Conservation (phyloP, 2,888 invertebrate genomes). For the Cenopis cana region DNA sequence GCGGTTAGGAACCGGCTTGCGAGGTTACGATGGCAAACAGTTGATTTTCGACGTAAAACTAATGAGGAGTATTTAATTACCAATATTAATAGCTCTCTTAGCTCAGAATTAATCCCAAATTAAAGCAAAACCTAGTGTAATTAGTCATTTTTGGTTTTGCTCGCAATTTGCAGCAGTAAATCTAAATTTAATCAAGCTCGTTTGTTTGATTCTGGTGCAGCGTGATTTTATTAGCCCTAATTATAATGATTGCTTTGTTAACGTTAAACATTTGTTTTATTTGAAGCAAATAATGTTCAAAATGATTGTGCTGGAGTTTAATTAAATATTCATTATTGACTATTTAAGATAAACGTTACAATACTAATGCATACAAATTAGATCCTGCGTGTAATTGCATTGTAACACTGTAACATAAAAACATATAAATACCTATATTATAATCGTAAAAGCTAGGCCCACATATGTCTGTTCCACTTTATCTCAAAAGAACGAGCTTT, state of each 20-base stretch:
- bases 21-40: background rate
- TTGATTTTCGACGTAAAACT: slow-evolving; percentile 36
- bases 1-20: background rate
- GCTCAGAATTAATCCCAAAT: slow-evolving; percentile 32
- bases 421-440: no score
- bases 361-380: background rate
- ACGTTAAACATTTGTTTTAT: background rate
- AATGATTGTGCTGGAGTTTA: background rate
- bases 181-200: slow-evolving; percentile 7
- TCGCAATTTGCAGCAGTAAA: slow-evolving; percentile 2
- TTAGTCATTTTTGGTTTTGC: slow-evolving; percentile 34
- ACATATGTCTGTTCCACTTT: no score
- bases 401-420: no score
- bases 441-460: no score
- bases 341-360: background rate
- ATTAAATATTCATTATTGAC: background rate
- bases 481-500: no score
- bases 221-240: slow-evolving; percentile 1
- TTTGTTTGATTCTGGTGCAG: background rate
- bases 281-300: background rate
- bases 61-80: slow-evolving; percentile 42
- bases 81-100: slow-evolving; percentile 39
- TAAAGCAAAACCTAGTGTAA: slow-evolving; percentile 38
- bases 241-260: background rate
- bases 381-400: no score